A percentile compares a stretch with the other conserved stretches of the same genome.
Conservation (phyloP, 2,113 vertebrate genomes). For the Geococcyx californianus region DNA sequence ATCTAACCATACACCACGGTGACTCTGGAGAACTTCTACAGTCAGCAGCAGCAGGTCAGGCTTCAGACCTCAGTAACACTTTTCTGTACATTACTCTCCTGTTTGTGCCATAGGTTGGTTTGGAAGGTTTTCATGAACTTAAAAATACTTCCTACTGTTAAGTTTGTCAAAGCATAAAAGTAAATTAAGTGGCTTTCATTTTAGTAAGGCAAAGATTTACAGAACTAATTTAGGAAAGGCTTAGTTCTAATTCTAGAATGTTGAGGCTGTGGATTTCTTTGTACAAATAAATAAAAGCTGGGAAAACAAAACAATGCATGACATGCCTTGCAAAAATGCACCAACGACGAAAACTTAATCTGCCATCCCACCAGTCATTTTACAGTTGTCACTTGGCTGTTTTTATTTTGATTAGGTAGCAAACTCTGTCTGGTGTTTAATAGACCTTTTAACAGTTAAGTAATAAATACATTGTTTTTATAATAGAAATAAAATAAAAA, state of each 20-base stretch:
- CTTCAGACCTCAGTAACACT: neutral
- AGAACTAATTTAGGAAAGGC: neutral
- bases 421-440: conserved; percentile 23
- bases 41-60: neutral
- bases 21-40: neutral
- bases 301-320: neutral
- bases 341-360: neutral
- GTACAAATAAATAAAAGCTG: neutral
- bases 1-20: neutral
- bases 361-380: neutral
- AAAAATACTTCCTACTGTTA: neutral
- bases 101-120: neutral
- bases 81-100: neutral
- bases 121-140: neutral
- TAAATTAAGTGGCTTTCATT: neutral
- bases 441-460: conserved; percentile 2
- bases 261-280: neutral
- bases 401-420: conserved; percentile 7
- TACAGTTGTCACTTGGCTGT: neutral
- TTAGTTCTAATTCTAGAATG: neutral
- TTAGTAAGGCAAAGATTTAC: neutral
- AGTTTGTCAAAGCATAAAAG: neutral
- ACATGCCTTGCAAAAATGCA: neutral
- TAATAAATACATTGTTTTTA: conserved; percentile 23
- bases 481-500: conserved; percentile 36